Evolutionary conservation across 2,888 invertebrate species (phyloP).

Genomic region (Harpalus rufipes): DNA sequence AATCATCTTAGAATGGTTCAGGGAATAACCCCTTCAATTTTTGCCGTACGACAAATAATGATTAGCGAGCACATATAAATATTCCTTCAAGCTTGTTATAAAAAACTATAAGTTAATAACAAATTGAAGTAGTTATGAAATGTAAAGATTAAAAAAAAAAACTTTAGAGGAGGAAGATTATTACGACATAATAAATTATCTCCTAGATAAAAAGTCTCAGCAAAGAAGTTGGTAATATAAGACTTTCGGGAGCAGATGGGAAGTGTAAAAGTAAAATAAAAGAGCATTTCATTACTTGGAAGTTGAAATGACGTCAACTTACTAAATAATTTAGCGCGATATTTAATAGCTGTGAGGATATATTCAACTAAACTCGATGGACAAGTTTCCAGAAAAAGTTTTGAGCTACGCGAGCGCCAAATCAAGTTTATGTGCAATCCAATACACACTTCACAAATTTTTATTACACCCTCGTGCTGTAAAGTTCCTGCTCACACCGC

Average conservation of each 20-base stretch:
- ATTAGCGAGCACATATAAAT: no score
- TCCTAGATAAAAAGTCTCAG: neutral
- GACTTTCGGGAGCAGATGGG: neutral
- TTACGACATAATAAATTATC: neutral
- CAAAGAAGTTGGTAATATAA: slow-evolving; percentile 3
- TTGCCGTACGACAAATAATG: no score
- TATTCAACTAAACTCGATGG: slow-evolving; percentile 38
- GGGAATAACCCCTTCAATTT: no score
- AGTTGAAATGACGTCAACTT: slow-evolving; percentile 17
- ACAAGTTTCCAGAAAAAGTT: slow-evolving; percentile 50
- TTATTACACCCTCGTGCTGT: slow-evolving; percentile 60
- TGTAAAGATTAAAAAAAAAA: neutral
- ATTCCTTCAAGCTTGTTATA: no score
- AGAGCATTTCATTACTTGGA: slow-evolving; percentile 1
- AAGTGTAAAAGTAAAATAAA: neutral
- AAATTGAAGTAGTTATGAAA: neutral
- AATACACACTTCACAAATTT: slow-evolving; percentile 66
- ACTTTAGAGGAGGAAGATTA: neutral
- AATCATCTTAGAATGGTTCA: no score
- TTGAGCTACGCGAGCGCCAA: slow-evolving; percentile 61
- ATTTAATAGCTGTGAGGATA: slow-evolving; percentile 28
- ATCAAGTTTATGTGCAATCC: slow-evolving; percentile 64
- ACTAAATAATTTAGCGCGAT: slow-evolving; percentile 37
- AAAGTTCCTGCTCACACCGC: slow-evolving; percentile 42
- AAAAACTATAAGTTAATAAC: no score